These are phyloP conservation scores for Chorisops tibialis DNA, from an alignment of 2,888 invertebrate species.

Conservation along the genomic window DNA sequence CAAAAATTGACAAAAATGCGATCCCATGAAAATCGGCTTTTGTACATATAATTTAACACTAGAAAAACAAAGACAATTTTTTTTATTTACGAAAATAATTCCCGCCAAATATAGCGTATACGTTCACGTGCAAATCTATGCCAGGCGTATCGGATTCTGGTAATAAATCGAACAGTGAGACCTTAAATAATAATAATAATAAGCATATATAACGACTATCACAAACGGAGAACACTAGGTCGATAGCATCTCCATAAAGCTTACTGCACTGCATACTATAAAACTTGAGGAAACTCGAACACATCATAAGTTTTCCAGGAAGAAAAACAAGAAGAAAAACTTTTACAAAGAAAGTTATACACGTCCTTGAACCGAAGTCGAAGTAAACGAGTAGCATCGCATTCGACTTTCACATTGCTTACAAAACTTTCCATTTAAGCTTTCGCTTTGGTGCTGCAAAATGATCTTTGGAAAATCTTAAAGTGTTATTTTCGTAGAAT, in stretches of 20 bases:
- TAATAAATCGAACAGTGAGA: neutral
- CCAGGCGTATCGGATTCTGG: neutral
- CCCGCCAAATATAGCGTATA: too few species aligned
- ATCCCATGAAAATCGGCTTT: too few species aligned
- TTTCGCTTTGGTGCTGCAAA: conserved; percentile 3
- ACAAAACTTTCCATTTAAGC: conserved; percentile 6
- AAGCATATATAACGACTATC: too few species aligned
- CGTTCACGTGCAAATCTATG: conserved; percentile 4
- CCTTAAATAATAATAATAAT: neutral
- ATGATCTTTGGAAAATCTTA: conserved; percentile 8
- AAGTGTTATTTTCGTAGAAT: neutral
- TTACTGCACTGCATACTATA: conserved; percentile 13
- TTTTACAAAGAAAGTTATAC: conserved; percentile 33
- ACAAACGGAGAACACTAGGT: conserved; percentile 5
- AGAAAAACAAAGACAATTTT: too few species aligned
- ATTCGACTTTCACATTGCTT: conserved; percentile 6
- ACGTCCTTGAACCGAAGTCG: conserved; percentile 31
- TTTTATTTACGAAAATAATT: too few species aligned
- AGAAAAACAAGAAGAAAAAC: conserved; percentile 28
- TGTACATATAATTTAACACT: too few species aligned
- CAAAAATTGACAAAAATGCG: too few species aligned
- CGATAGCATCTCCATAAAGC: conserved; percentile 6
- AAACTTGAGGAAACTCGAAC: conserved; percentile 16
- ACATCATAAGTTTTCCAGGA: conserved; percentile 24
- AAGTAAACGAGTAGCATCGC: conserved; percentile 3